phyloP scores from a whole-genome alignment of 2,888 invertebrate species.

The Apamea monoglypha region DNA sequence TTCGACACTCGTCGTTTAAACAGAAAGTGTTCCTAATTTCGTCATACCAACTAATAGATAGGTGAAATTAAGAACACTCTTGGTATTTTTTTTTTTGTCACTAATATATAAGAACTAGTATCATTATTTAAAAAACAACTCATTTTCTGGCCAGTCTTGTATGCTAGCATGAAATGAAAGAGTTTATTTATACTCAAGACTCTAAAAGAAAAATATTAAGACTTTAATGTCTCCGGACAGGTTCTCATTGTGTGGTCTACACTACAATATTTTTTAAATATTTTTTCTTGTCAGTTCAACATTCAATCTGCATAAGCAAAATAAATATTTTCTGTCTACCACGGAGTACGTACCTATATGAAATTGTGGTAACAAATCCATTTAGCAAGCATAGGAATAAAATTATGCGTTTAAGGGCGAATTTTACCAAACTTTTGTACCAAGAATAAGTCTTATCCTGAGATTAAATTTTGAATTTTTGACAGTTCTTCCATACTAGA shows the following conservation, averaged over 20 bases:
- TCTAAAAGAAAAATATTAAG: constrained; percentile 28
- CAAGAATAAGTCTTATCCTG: too few species aligned
- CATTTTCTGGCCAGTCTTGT: neutral
- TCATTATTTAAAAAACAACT: neutral
- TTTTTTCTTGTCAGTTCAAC: constrained; percentile 4
- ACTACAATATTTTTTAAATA: neutral
- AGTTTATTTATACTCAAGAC: neutral
- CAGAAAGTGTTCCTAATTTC: too few species aligned
- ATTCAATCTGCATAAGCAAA: constrained; percentile 10
- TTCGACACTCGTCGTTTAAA: too few species aligned
- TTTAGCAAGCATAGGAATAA: neutral
- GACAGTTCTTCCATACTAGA: too few species aligned
- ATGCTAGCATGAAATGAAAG: neutral
- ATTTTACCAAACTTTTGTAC: too few species aligned
- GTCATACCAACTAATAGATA: too few species aligned
- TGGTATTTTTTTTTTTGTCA: too few species aligned
- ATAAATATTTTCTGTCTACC: neutral
- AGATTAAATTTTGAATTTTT: too few species aligned
- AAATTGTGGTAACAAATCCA: neutral
- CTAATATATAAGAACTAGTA: neutral
- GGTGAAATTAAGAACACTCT: too few species aligned
- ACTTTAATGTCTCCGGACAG: constrained; percentile 10
- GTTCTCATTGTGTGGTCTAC: constrained; percentile 28
- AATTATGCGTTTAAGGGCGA: too few species aligned
- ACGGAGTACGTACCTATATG: neutral